Evolutionary conservation across 2,113 vertebrate genomes (phyloP), one percentile per base, ranked within the genome.

Genomic region (Leuciscus idus): DNA sequence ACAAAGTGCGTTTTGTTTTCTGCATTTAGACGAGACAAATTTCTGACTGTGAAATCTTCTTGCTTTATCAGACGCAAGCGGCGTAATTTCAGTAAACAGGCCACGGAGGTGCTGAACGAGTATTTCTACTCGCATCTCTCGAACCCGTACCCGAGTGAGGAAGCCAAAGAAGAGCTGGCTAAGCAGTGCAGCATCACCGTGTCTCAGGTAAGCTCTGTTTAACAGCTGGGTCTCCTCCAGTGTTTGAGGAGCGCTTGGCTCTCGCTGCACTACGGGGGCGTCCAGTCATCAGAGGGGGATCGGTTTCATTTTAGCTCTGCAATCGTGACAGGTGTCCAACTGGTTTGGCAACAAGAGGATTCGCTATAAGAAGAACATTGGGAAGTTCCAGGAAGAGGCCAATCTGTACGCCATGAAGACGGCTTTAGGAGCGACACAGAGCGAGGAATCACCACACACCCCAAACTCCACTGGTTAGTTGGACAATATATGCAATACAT

Each of bases 281-380:
- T 73, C 61, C 43, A 2, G 55, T 19, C 39, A 30, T 10, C 62
- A 33, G 23, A 46, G 6, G 46, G 26, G 9, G 4, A 36, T 76
- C 30, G 1, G 59, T 76, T 66, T 85, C 50, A 79, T 72, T 74
- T 59, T 77, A 64, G 68, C 36, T 80, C 83, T 76, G 72, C 19
- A 52, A 21, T 73, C 43, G 12, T 11, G 26, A 76, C 92, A 98
- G 97, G 97, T 98, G 86, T 98, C 96, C 86, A 98, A 98, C 93
- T 98, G 97, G 97, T 98, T 98, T 90, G 97, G 97, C 87, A 98
- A 98, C 93, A 98, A 98, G 91, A 94, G 97, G 89, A 98, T 98
- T 90, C 95, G 97, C 87, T 98, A 98, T 92, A 98, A 97, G 95
- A 98, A 98, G 92, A 97, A 98, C 90, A 97, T 97, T 21, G 94